Evolutionary conservation across 64 coral and sea anemone genomes (phyloP).

Genomic region (Trachythela sp.): DNA sequence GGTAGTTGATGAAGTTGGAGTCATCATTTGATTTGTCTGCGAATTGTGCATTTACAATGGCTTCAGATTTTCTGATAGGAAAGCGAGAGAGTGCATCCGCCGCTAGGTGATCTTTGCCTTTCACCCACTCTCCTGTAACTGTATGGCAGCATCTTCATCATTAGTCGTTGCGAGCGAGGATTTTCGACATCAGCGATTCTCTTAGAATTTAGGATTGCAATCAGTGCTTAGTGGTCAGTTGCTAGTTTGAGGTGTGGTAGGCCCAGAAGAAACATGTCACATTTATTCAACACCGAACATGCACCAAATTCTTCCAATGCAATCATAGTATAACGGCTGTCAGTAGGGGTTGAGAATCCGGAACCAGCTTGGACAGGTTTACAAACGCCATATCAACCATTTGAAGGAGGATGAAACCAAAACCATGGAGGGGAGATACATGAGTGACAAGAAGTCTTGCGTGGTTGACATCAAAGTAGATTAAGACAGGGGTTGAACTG

Average conservation of each 20-base stretch:
- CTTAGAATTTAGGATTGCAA: constrained; percentile 10
- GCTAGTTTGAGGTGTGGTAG: background rate
- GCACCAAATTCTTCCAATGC: background rate
- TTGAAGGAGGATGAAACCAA: background rate
- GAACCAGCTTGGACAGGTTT: constrained; percentile 8
- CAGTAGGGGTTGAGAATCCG: background rate
- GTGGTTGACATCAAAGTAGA: background rate
- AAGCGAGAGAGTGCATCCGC: constrained; percentile 21
- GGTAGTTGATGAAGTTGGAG: background rate
- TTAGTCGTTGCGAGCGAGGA: background rate
- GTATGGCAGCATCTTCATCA: constrained; percentile 17
- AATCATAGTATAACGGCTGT: background rate
- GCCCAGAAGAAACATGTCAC: background rate
- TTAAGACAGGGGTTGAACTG: background rate
- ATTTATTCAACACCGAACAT: constrained; percentile 7
- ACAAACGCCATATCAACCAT: background rate
- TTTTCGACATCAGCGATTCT: no score
- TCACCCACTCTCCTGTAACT: constrained; percentile 20
- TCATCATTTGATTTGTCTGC: constrained; percentile 23
- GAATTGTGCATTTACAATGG: background rate
- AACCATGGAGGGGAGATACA: background rate
- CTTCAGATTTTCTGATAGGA: constrained; percentile 16
- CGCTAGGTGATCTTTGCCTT: constrained; percentile 14
- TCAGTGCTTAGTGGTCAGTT: constrained; percentile 8
- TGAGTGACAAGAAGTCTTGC: background rate